phyloP scores from a whole-genome alignment of 2,113 vertebrate genomes.

The Gavialis gangeticus region DNA sequence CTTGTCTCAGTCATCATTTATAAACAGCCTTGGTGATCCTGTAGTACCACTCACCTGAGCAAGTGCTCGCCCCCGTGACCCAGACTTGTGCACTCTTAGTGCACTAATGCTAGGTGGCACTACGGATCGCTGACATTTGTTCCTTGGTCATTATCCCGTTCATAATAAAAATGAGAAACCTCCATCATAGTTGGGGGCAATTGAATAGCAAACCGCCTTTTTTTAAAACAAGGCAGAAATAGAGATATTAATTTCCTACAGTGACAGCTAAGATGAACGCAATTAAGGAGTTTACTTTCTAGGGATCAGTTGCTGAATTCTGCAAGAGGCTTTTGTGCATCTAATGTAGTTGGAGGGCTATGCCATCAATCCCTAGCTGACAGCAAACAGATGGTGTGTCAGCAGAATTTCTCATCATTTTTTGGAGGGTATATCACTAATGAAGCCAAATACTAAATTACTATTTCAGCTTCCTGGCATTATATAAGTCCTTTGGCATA shows the following conservation, averaged over 20 bases:
- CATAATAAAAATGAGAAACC: not conserved
- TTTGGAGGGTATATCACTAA: slow-evolving; percentile 60
- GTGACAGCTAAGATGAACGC: slow-evolving; percentile 46
- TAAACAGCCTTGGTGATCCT: not conserved
- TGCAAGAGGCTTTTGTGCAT: slow-evolving; percentile 41
- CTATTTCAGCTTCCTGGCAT: slow-evolving; percentile 30
- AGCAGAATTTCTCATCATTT: slow-evolving; percentile 53
- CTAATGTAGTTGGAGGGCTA: slow-evolving; percentile 29
- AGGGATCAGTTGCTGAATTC: slow-evolving; percentile 47
- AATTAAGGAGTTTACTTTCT: slow-evolving; percentile 53
- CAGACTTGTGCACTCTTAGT: not conserved
- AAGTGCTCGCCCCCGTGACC: not conserved
- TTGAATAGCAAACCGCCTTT: not conserved
- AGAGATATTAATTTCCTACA: slow-evolving; percentile 32
- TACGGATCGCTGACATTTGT: too few species aligned
- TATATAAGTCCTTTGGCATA: slow-evolving; percentile 28
- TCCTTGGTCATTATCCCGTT: not conserved
- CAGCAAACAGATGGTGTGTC: slow-evolving; percentile 76
- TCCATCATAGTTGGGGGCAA: not conserved
- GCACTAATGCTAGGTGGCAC: too few species aligned
- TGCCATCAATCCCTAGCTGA: slow-evolving; percentile 47
- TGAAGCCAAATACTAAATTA: not conserved
- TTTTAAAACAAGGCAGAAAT: slow-evolving; percentile 1
- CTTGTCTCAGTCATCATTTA: not conserved
- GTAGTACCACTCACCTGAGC: not conserved